phyloP scores from a whole-genome alignment of 2,797 vertebrate species.

The Anguilla megastoma region DNA sequence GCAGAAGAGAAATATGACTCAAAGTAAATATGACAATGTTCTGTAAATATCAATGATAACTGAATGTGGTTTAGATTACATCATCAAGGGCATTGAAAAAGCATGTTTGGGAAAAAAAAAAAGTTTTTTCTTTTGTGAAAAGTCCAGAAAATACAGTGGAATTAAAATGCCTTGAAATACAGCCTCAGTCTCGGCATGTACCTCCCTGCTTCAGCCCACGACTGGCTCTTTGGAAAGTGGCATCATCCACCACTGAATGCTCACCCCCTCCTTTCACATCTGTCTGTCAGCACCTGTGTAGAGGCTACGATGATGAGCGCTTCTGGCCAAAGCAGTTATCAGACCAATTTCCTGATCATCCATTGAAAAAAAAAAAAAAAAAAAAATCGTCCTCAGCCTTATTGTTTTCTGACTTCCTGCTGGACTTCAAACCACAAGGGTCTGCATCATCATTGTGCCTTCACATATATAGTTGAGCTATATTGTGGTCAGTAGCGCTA shows the following conservation, averaged over 20 bases:
- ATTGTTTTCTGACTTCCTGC: neutral
- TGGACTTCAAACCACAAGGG: neutral
- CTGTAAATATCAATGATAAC: neutral
- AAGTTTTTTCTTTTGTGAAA: neutral
- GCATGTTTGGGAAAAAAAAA: too few species aligned
- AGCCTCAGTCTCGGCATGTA: neutral
- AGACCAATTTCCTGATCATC: constrained; percentile 13
- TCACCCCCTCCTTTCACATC: neutral
- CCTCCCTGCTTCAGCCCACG: neutral
- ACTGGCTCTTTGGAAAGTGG: neutral
- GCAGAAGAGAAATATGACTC: neutral
- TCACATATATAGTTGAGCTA: neutral
- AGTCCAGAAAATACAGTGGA: neutral
- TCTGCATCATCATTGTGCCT: neutral
- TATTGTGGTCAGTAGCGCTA: neutral
- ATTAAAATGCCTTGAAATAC: neutral
- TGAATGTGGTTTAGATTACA: neutral
- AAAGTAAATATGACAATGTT: neutral
- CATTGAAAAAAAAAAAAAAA: neutral
- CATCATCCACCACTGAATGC: neutral
- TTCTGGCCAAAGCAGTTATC: neutral
- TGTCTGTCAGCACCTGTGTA: neutral
- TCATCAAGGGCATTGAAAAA: neutral
- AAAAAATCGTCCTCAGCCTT: neutral
- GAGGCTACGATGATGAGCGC: neutral